Evolutionary conservation across 2,888 invertebrate genomes (phyloP).

Genomic region (Erebia palarica): DNA sequence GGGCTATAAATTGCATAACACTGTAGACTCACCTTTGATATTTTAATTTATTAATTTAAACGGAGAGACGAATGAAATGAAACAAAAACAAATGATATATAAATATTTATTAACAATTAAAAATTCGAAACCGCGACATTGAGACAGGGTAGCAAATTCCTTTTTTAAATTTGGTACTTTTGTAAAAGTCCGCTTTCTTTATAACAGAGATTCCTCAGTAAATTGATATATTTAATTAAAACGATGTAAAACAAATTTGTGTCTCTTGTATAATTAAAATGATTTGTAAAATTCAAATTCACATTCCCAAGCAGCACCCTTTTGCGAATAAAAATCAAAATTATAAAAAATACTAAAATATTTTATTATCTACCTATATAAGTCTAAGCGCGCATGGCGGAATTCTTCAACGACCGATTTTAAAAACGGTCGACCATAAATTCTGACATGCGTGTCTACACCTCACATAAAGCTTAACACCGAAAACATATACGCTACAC

Average conservation of each 20-base stretch:
- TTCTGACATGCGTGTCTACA: slow-evolving; percentile 21
- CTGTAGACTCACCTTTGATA: slow-evolving; percentile 65
- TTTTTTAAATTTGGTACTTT: slow-evolving; percentile 9
- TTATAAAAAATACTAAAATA: slow-evolving; percentile 71
- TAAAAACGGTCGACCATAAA: slow-evolving; percentile 3
- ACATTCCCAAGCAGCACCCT: slow-evolving; percentile 69
- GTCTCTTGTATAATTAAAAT: slow-evolving; percentile 47
- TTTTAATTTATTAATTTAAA: slow-evolving; percentile 33
- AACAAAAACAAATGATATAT: slow-evolving; percentile 72
- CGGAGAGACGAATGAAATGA: slow-evolving; percentile 59
- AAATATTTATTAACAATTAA: slow-evolving; percentile 81
- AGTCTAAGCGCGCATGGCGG: slow-evolving; percentile 10
- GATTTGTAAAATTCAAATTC: slow-evolving; percentile 57
- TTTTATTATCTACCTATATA: slow-evolving; percentile 55
- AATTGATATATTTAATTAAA: slow-evolving; percentile 31
- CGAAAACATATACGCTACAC: slow-evolving; percentile 65
- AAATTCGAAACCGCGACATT: slow-evolving; percentile 64
- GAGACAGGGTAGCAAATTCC: slow-evolving; percentile 55
- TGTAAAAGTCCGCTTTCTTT: slow-evolving; percentile 39
- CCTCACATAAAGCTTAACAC: slow-evolving; percentile 74
- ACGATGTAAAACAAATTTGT: slow-evolving; percentile 40
- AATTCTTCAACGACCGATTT: slow-evolving; percentile 4
- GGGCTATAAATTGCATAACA: slow-evolving; percentile 80
- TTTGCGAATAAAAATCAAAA: slow-evolving; percentile 56
- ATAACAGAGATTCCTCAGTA: slow-evolving; percentile 66